Evolutionary conservation across 2,888 invertebrate species (phyloP), one percentile per base, ranked within the genome.

Genomic region (Caenorhabditis sulstoni): DNA sequence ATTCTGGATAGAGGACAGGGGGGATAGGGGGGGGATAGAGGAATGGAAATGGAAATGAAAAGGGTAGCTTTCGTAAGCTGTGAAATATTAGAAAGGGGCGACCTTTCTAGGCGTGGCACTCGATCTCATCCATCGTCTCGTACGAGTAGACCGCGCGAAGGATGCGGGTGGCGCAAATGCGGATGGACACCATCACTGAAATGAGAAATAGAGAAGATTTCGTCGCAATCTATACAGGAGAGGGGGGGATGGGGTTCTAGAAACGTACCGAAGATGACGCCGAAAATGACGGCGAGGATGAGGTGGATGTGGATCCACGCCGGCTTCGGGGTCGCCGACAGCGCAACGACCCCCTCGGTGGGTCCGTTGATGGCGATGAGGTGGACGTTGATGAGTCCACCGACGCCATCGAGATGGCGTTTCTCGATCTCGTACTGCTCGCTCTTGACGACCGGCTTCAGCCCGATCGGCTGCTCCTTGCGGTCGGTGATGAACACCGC

Each of bases 101-200:
- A 44, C 44, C 29, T 29, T 29, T 29, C n/a, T 29, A 3, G 29
- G 29, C 7, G 4, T 29, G 7, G 29, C 3, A 29, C 14, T 29
- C 29, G 47, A 11, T 7, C 8, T 70, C 70, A 2, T 53, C 52
- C 70, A 70, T 70, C 9, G 35, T 3, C 23, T 45, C 8, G 49
- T 70, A 70, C 11, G 61, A 44, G 62, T 47, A 55, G 47, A 70
- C 61, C 22, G 52, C 4, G 7, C 53, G 45, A 8, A 70, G 55
- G 18, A 62, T 18, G 14, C 47, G 37, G 23, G 61, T 47, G 37
- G 22, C 23, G 12, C 53, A 70, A 1, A 35, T 45, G 22, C 70
- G 70, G n/a, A 70, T 5, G 18, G 62, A 39, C 7, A 70, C 14
- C 2, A 61, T 47, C 16, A 53, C 70, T 70, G 70, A 62, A 55